Percentiles rank a stretch among this genome's conserved stretches.
Evolutionary conservation across 2,797 vertebrate genomes (phyloP).

Genomic region (Parauchenoglanis punctatus): DNA sequence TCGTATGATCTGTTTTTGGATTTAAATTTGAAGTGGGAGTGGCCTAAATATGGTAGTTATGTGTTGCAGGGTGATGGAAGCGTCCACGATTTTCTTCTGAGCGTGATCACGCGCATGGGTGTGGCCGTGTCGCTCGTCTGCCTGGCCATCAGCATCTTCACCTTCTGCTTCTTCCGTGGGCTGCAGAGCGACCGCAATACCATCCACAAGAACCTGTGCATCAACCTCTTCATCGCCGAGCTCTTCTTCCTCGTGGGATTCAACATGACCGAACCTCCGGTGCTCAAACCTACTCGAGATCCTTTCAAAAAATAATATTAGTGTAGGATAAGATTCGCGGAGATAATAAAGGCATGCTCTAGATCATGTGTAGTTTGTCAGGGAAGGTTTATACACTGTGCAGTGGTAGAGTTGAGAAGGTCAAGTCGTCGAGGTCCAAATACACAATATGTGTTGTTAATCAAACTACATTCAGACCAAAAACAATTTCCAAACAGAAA

Average conservation of each 20-base stretch:
- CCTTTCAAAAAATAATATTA: too few relatives aligned
- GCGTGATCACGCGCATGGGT: constrained; percentile 93
- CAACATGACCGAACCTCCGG: constrained; percentile 93
- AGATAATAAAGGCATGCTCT: not conserved
- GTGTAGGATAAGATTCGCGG: not conserved
- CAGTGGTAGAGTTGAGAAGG: constrained; percentile 6
- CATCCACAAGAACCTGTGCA: constrained; percentile 98
- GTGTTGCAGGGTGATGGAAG: constrained; percentile 81
- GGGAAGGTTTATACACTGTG: not conserved
- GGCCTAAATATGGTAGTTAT: not conserved
- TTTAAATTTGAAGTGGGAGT: not conserved
- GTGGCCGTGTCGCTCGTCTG: constrained; percentile 96
- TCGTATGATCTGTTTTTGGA: not conserved
- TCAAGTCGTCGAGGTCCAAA: not conserved
- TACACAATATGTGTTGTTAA: not conserved
- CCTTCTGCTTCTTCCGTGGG: constrained; percentile 98
- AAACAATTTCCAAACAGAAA: constrained; percentile 6
- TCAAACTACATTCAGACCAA: not conserved
- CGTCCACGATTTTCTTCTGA: constrained; percentile 91
- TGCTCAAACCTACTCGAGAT: constrained; percentile 55
- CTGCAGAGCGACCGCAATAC: constrained; percentile 98
- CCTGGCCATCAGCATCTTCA: constrained; percentile 97
- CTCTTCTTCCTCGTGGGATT: constrained; percentile 97
- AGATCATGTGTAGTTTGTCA: not conserved
- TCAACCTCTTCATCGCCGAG: constrained; percentile 96